Evolutionary conservation across 30 jellyfish, hydroid and myxozoan species (phyloP), one percentile per base, ranked within the genome.

Genomic region (Cassiopea andromeda): DNA sequence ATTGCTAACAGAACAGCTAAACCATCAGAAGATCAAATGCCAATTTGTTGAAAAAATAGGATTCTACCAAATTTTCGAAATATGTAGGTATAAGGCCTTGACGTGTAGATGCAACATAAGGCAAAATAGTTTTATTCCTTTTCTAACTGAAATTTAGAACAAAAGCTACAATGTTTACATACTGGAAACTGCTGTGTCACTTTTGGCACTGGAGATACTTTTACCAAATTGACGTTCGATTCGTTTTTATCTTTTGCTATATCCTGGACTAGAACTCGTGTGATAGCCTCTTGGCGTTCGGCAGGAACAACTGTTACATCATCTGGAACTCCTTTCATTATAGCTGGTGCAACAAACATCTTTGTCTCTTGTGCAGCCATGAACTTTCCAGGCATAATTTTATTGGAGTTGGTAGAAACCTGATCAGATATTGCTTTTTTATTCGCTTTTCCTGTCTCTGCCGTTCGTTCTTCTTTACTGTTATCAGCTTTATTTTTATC

Each of bases 271-370:
- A 87, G 45, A 13, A 87, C 94, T 49, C 81, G 67, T 70, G 87
- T 81, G 66, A 71, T 80, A 6, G 92, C 90, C 46, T 54, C 90
- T 48, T 82, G 87, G 66, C 81, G 78, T 81, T 90, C 97, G 7
- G 92, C 97, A 44, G 90, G 90, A n/a, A 60, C 92, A n/a, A 77
- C 85, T 1, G 92, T 77, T 19, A 68, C 82, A 54, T 80, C 97
- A 47, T 89, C 97, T 44, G 89, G 90, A 6, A 44, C 76, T 7
- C 81, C 94, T 45, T 68, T 68, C 45, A 72, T 68, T 7, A 64
- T 16, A 27, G 76, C 17, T 14, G 91, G 91, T n/a, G 94, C 86
- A 1, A 83, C 78, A 61, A 74, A 74, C 94, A 84, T 91, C 70
- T 91, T 83, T 58, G 85, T 79, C n/a, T 84, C 88, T 45, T 88